A percentile compares a stretch with the other conserved stretches of the same genome.
Evolutionary conservation across 2,113 vertebrate genomes (phyloP).

Genomic region (Varanus komodoensis): DNA sequence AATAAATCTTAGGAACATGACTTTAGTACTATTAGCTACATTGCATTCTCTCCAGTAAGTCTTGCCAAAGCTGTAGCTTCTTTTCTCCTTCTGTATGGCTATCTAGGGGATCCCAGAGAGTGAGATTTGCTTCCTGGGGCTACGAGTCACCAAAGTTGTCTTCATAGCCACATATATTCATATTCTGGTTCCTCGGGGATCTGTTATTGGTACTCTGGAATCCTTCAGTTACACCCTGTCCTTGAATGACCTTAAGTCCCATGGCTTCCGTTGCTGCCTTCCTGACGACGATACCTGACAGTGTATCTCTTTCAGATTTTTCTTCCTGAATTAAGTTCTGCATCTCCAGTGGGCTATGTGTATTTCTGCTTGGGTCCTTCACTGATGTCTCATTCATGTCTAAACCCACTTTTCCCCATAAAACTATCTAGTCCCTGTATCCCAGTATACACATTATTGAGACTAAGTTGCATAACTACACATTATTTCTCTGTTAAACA

Average conservation of each 20-base stretch:
- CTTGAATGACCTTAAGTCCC: neutral
- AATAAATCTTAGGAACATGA: neutral
- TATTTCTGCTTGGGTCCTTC: neutral
- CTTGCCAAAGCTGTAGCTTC: neutral
- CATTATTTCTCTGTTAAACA: neutral
- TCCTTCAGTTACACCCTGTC: neutral
- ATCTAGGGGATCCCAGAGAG: too few relatives aligned
- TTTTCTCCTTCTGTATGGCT: neutral
- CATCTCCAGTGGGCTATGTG: neutral
- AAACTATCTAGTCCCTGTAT: neutral
- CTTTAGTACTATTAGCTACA: neutral
- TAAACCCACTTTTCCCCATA: too few relatives aligned
- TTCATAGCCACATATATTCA: neutral
- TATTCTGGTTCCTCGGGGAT: neutral
- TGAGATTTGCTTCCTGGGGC: too few relatives aligned
- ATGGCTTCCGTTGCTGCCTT: neutral
- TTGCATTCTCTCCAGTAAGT: fast-evolving
- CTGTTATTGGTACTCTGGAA: neutral
- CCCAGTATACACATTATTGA: neutral
- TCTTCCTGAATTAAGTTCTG: neutral
- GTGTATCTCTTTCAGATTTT: neutral
- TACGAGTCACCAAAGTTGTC: neutral
- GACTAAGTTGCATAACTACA: neutral
- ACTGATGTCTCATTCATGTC: neutral
- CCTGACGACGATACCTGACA: neutral